These are phyloP conservation scores for Steinernema carpocapsae DNA, from an alignment of 2,888 invertebrate species.

Conservation along the genomic window DNA sequence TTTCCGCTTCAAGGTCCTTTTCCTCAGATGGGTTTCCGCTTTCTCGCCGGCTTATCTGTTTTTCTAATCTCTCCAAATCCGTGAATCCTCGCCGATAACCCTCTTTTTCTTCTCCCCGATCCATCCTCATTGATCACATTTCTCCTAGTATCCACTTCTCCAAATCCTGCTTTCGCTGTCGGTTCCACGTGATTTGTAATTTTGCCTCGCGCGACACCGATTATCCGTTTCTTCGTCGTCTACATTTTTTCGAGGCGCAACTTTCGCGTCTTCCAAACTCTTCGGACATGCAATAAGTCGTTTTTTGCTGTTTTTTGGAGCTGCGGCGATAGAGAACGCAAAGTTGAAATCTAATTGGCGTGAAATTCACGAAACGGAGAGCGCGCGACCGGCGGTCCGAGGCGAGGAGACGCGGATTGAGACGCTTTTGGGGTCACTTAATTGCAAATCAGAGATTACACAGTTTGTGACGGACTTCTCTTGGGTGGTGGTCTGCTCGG, in stretches of 20 bases:
- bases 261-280: background rate
- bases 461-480: background rate
- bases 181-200: background rate
- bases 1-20: constrained; percentile 3
- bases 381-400: too few species aligned
- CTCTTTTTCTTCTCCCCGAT: background rate
- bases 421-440: constrained; percentile 25
- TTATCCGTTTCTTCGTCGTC: constrained; percentile 20
- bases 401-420: background rate
- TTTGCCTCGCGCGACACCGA: background rate
- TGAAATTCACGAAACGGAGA: background rate
- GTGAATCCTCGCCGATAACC: background rate
- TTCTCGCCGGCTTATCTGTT: constrained; percentile 32
- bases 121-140: too few species aligned
- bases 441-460: constrained; percentile 1
- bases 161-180: too few species aligned
- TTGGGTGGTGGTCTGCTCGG: background rate
- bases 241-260: background rate
- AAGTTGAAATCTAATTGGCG: constrained; percentile 24
- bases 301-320: background rate
- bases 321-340: background rate
- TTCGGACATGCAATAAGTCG: background rate
- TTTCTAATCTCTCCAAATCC: constrained; percentile 2
- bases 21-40: background rate
- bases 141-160: too few species aligned